Percentiles rank a stretch among this genome's conserved stretches.
These are phyloP conservation scores for Semotilus atromaculatus DNA, from an alignment of 2,797 vertebrate genomes.

Conservation along the genomic window DNA sequence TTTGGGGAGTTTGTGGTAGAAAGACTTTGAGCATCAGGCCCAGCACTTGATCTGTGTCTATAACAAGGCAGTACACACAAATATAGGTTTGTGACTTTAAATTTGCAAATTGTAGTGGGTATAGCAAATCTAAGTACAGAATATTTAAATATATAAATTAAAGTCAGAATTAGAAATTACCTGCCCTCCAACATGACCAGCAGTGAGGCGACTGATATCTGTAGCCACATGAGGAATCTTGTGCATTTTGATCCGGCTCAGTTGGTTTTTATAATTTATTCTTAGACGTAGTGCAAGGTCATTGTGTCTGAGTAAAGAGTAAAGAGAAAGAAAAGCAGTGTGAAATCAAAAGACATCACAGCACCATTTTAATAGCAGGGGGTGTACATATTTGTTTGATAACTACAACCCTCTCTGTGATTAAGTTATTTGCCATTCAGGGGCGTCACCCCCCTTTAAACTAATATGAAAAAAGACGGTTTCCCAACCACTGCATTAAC, in stretches of 20 bases:
- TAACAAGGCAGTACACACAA: background rate
- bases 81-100: background rate
- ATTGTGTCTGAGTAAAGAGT: slow-evolving; percentile 82
- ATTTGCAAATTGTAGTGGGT: background rate
- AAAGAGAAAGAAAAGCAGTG: slow-evolving; percentile 12
- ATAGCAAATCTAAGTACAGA: background rate
- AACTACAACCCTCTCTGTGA: background rate
- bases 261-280: slow-evolving; percentile 73
- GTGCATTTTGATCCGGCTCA: slow-evolving; percentile 77
- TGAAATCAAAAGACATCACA: background rate
- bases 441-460: too few relatives aligned
- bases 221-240: slow-evolving; percentile 78
- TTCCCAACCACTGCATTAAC: too few relatives aligned
- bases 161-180: slow-evolving; percentile 68
- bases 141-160: background rate
- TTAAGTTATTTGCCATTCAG: background rate
- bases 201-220: slow-evolving; percentile 82
- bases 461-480: too few relatives aligned
- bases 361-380: background rate
- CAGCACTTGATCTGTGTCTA: background rate
- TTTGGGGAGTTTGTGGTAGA: background rate
- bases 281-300: slow-evolving; percentile 86
- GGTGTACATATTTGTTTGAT: background rate
- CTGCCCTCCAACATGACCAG: slow-evolving; percentile 88
- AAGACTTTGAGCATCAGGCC: background rate